A percentile compares a stretch with the other conserved stretches of the same genome.
These are phyloP conservation scores for Zaprionus gabonicus DNA, from an alignment of 1,140 invertebrate species.

Conservation along the genomic window DNA sequence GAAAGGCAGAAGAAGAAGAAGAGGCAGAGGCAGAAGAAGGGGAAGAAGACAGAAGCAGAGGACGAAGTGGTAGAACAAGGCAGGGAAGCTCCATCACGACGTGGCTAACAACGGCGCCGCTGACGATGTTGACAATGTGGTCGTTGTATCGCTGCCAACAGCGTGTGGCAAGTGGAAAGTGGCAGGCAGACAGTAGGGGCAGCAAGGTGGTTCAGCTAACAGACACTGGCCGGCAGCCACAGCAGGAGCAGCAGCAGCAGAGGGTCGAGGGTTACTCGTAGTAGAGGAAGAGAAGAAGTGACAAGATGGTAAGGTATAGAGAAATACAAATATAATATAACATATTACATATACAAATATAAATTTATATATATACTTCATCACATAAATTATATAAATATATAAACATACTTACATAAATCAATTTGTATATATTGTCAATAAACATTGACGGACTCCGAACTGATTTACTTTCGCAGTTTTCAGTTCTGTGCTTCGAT, in stretches of 20 bases:
- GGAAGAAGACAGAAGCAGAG: background rate
- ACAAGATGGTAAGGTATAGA: too few relatives aligned
- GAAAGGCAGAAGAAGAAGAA: background rate
- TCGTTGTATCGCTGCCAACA: conserved; percentile 13
- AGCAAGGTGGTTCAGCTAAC: conserved; percentile 6
- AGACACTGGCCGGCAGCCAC: background rate
- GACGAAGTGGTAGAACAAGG: background rate
- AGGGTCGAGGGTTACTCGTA: conserved; percentile 6
- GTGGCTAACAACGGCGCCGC: conserved; percentile 16
- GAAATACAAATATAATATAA: too few relatives aligned
- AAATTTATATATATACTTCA: too few relatives aligned
- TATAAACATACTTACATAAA: too few relatives aligned
- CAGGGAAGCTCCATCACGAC: background rate
- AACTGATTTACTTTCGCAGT: too few relatives aligned
- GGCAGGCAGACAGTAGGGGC: background rate
- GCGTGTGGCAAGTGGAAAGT: conserved; percentile 7
- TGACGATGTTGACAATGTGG: conserved; percentile 16
- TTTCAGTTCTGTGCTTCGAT: too few relatives aligned
- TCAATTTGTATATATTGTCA: too few relatives aligned
- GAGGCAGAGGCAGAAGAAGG: background rate
- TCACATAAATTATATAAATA: too few relatives aligned
- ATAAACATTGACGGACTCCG: too few relatives aligned
- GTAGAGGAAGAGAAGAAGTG: background rate
- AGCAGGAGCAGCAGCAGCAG: too few relatives aligned
- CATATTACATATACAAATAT: too few relatives aligned